Evolutionary conservation across 2,797 vertebrate species (phyloP), one percentile per base, ranked within the genome.

Genomic region (Glyptemys insculpta): DNA sequence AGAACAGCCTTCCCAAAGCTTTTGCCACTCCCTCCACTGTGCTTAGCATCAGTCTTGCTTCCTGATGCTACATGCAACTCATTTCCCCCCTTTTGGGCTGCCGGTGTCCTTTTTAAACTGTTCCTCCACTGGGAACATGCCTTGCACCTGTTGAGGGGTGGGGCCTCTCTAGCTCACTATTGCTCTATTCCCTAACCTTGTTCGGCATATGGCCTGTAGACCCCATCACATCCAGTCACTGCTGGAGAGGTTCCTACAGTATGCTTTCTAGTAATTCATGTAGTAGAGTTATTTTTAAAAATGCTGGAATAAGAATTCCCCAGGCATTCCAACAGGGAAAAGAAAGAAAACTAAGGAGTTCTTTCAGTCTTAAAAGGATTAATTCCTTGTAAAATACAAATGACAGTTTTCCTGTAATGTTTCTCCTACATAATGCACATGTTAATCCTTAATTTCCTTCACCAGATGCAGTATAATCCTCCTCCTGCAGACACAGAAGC

Each of bases 381-480:
- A 97, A 96, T 95, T 96, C 94, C 89, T 94, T 96, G 93, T 96
- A 90, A 98, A 97, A 96, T 94, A 95, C 93, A 93, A 97, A 94
- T 89, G 84, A 88, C 89, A 96, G 89, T 95, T 97, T 95, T 92
- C 92, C 95, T 96, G 94, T 85, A 96, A 93, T 89, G 79, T 97
- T 97, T 95, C 90, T 96, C 52, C 90, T 90, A 89, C 90, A 78
- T 89, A 97, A 96, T 79, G 80, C 92, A 93, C 93, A 90, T 31
- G 93, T 95, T 97, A 97, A 97, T 97, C 97, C n/a, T 1, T 94
- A 85, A 97, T 96, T 97, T 97, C 97, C 96, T 97, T 91, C 95
- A 88, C 94, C 95, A 96, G 94, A 91, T 95, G 93, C 93, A 34
- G 79, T 0, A 23, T 95, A 97, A 97, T 96, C 95, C 97, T 91